Evolutionary conservation across 2,888 invertebrate genomes (phyloP).

Genomic region (Euzophera pinguis): DNA sequence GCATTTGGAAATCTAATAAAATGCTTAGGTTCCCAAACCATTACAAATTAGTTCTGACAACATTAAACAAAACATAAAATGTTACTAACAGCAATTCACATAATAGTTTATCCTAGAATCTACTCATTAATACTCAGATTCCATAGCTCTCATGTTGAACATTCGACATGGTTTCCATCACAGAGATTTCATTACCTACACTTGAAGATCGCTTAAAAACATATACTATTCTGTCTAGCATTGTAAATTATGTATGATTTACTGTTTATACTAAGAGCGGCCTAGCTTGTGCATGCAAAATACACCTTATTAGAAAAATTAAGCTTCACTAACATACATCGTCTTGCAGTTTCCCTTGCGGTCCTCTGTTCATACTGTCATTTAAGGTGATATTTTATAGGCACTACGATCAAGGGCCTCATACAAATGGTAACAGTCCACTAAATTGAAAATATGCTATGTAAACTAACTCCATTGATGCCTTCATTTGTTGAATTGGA

Average conservation of each 20-base stretch:
- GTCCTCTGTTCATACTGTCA: conserved; percentile 69
- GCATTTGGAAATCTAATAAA: conserved; percentile 56
- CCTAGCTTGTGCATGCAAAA: conserved; percentile 63
- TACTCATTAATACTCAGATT: conserved; percentile 74
- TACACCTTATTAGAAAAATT: conserved; percentile 53
- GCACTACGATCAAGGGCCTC: conserved; percentile 52
- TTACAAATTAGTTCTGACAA: conserved; percentile 73
- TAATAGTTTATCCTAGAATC: conserved; percentile 64
- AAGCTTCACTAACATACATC: conserved; percentile 68
- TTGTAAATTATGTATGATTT: conserved; percentile 69
- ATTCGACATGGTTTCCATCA: conserved; percentile 71
- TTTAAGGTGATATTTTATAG: conserved; percentile 58
- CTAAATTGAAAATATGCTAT: conserved; percentile 15
- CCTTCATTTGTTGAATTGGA: background rate
- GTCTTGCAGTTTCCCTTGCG: conserved; percentile 66
- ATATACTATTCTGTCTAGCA: conserved; percentile 63
- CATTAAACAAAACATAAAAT: conserved; percentile 74
- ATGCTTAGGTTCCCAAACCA: conserved; percentile 63
- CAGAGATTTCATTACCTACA: conserved; percentile 71
- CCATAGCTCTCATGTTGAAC: conserved; percentile 60
- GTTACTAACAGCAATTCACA: conserved; percentile 74
- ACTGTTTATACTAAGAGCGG: conserved; percentile 59
- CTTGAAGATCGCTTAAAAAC: conserved; percentile 64
- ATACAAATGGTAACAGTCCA: conserved; percentile 44
- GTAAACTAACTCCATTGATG: conserved; percentile 9